These are phyloP conservation scores for Biston stratarius DNA, from an alignment of 2,888 invertebrate species.

Conservation along the genomic window DNA sequence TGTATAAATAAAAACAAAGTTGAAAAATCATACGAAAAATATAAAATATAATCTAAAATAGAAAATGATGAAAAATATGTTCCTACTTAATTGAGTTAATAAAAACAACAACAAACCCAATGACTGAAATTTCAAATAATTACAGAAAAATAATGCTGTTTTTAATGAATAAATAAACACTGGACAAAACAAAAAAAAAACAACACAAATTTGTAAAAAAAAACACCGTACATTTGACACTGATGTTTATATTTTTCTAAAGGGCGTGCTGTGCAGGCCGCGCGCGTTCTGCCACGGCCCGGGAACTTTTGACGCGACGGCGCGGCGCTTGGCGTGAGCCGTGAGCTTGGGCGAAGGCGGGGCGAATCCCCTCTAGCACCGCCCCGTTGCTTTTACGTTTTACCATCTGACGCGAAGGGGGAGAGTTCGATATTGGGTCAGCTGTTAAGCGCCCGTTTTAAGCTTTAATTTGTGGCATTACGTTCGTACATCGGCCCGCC, in stretches of 20 bases:
- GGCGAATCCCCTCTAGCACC: constrained; percentile 64
- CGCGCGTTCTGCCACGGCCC: constrained; percentile 71
- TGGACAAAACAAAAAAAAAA: constrained; percentile 12
- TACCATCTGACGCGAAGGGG: constrained; percentile 68
- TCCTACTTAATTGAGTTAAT: too few relatives aligned
- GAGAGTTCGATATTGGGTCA: constrained; percentile 82
- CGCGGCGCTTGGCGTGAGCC: constrained; percentile 61
- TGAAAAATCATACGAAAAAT: not conserved
- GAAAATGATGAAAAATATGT: too few relatives aligned
- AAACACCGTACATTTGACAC: constrained; percentile 46
- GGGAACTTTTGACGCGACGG: constrained; percentile 82
- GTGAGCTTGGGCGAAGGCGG: constrained; percentile 72
- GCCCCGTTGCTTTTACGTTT: constrained; percentile 84
- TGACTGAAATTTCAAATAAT: constrained; percentile 6
- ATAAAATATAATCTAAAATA: not conserved
- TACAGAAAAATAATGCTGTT: too few relatives aligned
- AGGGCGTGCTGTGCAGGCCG: constrained; percentile 52
- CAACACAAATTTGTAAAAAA: constrained; percentile 6
- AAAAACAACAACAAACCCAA: not conserved
- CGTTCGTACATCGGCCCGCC: constrained; percentile 73
- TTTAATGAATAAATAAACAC: too few relatives aligned
- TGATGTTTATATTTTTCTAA: constrained; percentile 60
- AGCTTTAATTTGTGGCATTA: constrained; percentile 87
- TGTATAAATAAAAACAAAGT: not conserved
- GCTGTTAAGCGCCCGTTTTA: constrained; percentile 86